Conservation (phyloP, 1,140 invertebrate species). For the Psix sp. region DNA sequence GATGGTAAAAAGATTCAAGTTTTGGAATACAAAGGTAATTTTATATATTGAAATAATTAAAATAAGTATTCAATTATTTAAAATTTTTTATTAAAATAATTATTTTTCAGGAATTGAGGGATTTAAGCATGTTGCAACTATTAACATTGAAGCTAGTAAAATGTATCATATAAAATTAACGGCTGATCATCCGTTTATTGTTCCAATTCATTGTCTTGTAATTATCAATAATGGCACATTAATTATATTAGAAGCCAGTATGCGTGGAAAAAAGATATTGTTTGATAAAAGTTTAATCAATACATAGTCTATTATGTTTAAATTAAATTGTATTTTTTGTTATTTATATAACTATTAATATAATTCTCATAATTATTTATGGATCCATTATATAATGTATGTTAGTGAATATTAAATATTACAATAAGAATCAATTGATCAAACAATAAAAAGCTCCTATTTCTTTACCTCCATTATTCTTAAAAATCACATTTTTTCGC, state of each 20-base stretch:
- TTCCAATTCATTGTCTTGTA: slow-evolving; percentile 55
- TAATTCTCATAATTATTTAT: too few species aligned
- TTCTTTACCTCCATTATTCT: slow-evolving; percentile 1
- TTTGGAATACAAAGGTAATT: slow-evolving; percentile 23
- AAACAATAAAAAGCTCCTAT: neutral
- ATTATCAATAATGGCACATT: slow-evolving; percentile 62
- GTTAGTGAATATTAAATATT: too few species aligned
- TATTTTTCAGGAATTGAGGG: slow-evolving; percentile 18
- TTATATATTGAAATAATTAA: slow-evolving; percentile 5
- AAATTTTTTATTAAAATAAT: slow-evolving; percentile 2
- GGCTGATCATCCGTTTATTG: slow-evolving; percentile 26
- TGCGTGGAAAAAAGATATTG: slow-evolving; percentile 71
- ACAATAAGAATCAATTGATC: too few species aligned
- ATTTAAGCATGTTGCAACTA: slow-evolving; percentile 8
- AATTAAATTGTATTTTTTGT: too few species aligned
- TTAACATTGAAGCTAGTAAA: neutral
- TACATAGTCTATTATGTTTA: too few species aligned
- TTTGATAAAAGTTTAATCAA: too few species aligned
- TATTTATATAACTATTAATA: too few species aligned
- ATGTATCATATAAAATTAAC: slow-evolving; percentile 11
- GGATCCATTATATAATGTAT: too few species aligned
- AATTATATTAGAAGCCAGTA: slow-evolving; percentile 71
- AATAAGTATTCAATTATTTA: neutral
- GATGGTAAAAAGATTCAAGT: slow-evolving; percentile 51
- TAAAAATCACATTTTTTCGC: slow-evolving; percentile 60